Evolutionary conservation across 1,140 invertebrate genomes (phyloP).

Genomic region (Theocolax elegans): DNA sequence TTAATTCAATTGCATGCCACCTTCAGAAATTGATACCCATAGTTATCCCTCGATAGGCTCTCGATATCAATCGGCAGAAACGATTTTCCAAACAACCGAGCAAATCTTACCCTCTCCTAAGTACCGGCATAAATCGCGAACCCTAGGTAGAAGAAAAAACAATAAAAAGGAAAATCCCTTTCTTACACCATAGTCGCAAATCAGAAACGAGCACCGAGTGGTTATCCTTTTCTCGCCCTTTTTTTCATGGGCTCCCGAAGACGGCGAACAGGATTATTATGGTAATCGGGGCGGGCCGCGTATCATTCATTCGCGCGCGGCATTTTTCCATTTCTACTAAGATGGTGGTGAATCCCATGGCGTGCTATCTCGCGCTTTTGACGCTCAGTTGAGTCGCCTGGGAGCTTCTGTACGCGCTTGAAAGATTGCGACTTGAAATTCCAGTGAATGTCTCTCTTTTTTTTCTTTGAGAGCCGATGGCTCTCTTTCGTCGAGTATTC

Average conservation of each 20-base stretch:
- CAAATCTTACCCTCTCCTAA: slow-evolving; percentile 24
- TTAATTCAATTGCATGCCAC: no score
- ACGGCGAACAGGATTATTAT: slow-evolving; percentile 30
- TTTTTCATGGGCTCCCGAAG: no score
- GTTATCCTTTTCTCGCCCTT: no score
- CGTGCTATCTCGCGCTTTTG: not conserved
- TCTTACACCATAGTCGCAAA: slow-evolving; percentile 22
- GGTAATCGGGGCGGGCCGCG: slow-evolving; percentile 19
- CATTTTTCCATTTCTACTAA: not conserved
- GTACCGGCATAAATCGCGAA: slow-evolving; percentile 30
- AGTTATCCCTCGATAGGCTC: no score
- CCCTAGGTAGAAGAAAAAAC: slow-evolving; percentile 1
- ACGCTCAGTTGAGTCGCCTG: not conserved
- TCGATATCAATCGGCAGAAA: not conserved
- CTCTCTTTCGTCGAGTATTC: no score
- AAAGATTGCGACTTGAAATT: no score
- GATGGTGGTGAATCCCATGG: no score
- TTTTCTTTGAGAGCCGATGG: no score
- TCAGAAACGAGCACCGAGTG: no score
- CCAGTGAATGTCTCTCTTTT: no score
- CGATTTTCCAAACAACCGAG: slow-evolving; percentile 25
- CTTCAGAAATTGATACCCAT: no score
- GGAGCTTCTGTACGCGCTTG: no score
- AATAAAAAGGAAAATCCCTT: slow-evolving; percentile 38
- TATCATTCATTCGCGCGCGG: slow-evolving; percentile 30